phyloP scores from a whole-genome alignment of 2,797 vertebrate species.

The Coracias cyanogaster region DNA sequence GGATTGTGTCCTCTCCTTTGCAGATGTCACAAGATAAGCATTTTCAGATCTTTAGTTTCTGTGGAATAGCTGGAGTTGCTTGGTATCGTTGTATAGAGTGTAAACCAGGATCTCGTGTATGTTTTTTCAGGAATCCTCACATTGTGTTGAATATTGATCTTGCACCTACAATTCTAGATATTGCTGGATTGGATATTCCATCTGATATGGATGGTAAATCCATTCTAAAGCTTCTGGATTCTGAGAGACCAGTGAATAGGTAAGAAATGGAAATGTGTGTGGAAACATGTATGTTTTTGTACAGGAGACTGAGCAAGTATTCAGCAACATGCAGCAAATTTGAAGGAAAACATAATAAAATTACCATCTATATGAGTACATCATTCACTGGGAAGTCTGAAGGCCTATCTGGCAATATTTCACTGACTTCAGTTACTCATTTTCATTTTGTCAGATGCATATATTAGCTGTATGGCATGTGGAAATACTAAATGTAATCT shows the following conservation, averaged over 20 bases:
- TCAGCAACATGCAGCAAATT: not conserved
- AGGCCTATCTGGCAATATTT: not conserved
- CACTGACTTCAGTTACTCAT: not conserved
- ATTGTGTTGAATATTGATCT: constrained; percentile 96
- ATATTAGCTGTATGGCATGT: not conserved
- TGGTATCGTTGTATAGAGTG: not conserved
- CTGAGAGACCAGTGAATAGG: constrained; percentile 89
- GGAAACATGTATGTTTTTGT: not conserved
- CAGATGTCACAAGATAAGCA: not conserved
- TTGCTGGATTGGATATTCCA: constrained; percentile 92
- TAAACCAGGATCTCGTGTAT: not conserved
- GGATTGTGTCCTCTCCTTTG: not conserved
- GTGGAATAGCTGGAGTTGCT: not conserved
- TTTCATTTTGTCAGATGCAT: not conserved
- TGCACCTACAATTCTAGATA: constrained; percentile 95
- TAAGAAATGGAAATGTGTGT: constrained; percentile 47
- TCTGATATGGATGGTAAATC: constrained; percentile 97
- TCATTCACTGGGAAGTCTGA: not conserved
- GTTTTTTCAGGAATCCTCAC: constrained; percentile 87
- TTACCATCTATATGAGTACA: not conserved
- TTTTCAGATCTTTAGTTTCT: not conserved
- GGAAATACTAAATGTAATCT: not conserved
- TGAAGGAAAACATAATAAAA: not conserved
- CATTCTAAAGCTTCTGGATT: constrained; percentile 90
- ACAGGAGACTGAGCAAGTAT: not conserved